These are phyloP conservation scores for Leptopilina drosophilae DNA, from an alignment of 2,888 invertebrate species.

Conservation along the genomic window DNA sequence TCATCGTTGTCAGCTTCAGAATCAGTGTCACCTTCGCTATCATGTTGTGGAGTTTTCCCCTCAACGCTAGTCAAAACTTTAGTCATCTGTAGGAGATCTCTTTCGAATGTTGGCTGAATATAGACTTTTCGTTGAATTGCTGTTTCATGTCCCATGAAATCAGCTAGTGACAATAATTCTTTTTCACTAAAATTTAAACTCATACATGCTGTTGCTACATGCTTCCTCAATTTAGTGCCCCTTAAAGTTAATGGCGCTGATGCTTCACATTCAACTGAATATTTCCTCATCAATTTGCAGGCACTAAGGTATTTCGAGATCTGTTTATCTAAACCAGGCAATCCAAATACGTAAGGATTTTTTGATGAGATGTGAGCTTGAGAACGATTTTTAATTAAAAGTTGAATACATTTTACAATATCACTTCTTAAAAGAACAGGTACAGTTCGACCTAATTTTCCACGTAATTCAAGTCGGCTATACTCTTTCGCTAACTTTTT, in stretches of 20 bases:
- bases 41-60: background rate
- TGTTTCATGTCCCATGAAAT: background rate
- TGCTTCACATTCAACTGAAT: background rate
- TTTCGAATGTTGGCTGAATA: background rate
- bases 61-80: background rate
- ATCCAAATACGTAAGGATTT: conserved; percentile 45
- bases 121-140: background rate
- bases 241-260: background rate
- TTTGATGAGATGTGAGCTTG: conserved; percentile 29
- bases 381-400: conserved; percentile 33
- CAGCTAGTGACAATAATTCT: background rate
- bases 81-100: background rate
- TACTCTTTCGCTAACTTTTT: conserved; percentile 36
- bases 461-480: conserved; percentile 29
- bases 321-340: background rate
- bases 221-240: background rate
- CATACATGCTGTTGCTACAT: background rate
- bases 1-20: background rate
- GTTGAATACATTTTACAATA: conserved; percentile 12
- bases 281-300: background rate
- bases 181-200: background rate
- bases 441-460: conserved; percentile 43
- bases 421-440: conserved; percentile 25
- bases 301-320: background rate
- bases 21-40: background rate